Base-by-base conservation (phyloP, 2,888 invertebrate genomes). In the Caenorhabditis parvicauda region DNA sequence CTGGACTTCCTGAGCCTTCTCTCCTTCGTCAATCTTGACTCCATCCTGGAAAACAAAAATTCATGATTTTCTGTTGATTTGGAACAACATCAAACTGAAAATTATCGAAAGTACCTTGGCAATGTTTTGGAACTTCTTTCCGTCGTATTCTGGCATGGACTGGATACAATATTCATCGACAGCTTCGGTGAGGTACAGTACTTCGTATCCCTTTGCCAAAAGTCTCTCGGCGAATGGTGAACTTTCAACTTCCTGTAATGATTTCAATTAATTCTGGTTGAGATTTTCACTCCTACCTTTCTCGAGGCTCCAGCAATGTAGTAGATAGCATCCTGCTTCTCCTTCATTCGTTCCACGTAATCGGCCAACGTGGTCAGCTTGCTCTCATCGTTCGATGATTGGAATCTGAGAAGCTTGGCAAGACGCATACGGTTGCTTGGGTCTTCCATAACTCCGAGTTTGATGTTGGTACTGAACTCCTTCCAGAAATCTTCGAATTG, bases 101-200 rank as follows among this genome's bases (percentile, higher is more conserved):
- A 24, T 38, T 38, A 29, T 5, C 12, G 12, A 45, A 50, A 55
- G 32, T n/a, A 65, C 68, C 85, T 98, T 99, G 73, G 98, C 98
- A 51, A 95, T 92, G 83, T 99, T 99, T 84, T 93, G 93, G 90
- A 98, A 96, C 84, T 94, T 96, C 85, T 94, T 92, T 52, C 93
- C 92, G 79, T 98, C 96, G 84, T 91, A 98, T 84, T 98, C 96
- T 1, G 96, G 94, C 82, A 98, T 86, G 43, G 93, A 89, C 48
- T 92, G 91, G 74, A 98, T 90, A 76, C 91, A 89, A 84, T 98
- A 98, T 84, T 98, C 98, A 85, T 98, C 98, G 45, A 98, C 94
- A 29, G 98, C 91, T 84, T 99, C 98, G 9, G 89, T 88, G 48
- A 99, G 86, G 82, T 88, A 95, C 63, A 98, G 84, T 54, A 72